Percentiles rank a stretch among this genome's conserved stretches.
phyloP scores from a whole-genome alignment of 2,888 invertebrate species.

The Platynereis dumerilii region DNA sequence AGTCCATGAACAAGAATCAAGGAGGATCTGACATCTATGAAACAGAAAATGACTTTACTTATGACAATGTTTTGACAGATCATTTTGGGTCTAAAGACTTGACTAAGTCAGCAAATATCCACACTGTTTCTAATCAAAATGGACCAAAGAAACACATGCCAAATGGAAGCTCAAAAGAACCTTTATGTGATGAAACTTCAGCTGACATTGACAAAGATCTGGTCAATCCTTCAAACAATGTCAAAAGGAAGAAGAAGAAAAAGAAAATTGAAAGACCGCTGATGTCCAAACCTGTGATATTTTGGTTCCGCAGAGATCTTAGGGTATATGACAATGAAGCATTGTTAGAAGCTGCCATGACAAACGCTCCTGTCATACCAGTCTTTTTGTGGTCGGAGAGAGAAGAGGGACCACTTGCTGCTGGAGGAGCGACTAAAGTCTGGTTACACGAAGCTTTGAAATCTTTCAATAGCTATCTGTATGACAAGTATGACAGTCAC shows the following conservation, averaged over 20 bases:
- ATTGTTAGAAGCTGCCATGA: slow-evolving; percentile 35
- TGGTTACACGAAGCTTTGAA: slow-evolving; percentile 44
- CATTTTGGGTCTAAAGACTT: background rate
- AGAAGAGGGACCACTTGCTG: slow-evolving; percentile 42
- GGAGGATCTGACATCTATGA: slow-evolving; percentile 19
- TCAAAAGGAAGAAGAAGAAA: slow-evolving; percentile 31
- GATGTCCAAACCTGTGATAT: slow-evolving; percentile 34
- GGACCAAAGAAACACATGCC: background rate
- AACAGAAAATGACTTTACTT: background rate
- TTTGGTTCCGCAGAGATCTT: slow-evolving; percentile 43
- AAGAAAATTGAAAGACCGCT: slow-evolving; percentile 27
- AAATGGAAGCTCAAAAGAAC: background rate
- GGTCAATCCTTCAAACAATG: background rate
- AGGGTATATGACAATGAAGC: slow-evolving; percentile 44
- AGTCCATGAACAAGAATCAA: slow-evolving; percentile 25
- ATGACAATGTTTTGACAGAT: background rate
- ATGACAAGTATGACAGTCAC: slow-evolving; percentile 34
- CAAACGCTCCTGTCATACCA: slow-evolving; percentile 38
- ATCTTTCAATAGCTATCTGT: slow-evolving; percentile 31
- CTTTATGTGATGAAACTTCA: background rate
- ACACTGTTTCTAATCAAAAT: background rate
- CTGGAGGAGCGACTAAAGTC: slow-evolving; percentile 44
- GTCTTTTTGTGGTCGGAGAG: slow-evolving; percentile 40
- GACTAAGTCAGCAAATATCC: background rate
- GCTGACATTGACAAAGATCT: background rate